Evolutionary conservation across 2,113 vertebrate genomes (phyloP).

Genomic region (Chamaea fasciata): DNA sequence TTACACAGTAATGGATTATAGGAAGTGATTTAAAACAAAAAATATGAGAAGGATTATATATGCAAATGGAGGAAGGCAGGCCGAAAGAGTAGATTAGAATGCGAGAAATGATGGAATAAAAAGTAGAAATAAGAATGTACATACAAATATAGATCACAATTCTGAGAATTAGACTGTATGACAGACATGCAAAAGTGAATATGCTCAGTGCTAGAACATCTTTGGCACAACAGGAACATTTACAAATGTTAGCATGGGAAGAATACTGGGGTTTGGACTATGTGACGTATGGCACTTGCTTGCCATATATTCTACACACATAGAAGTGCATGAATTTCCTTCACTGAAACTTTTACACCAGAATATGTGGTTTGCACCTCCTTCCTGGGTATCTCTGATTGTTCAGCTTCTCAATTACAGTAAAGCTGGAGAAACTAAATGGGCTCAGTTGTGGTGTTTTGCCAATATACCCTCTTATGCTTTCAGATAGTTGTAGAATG

Average conservation of each 20-base stretch:
- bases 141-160: background rate
- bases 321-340: background rate
- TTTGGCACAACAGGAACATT: background rate
- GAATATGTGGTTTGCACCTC: background rate
- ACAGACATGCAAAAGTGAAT: background rate
- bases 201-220: background rate
- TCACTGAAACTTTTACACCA: background rate
- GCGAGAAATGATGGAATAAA: background rate
- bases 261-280: background rate
- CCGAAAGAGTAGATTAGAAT: background rate
- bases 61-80: background rate
- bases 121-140: background rate
- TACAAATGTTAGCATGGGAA: background rate
- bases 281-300: background rate
- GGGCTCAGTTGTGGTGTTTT: background rate
- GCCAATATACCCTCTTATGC: background rate
- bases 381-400: background rate
- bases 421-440: background rate
- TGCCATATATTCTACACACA: background rate
- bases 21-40: slow-evolving; percentile 39
- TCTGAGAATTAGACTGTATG: background rate
- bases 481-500: background rate
- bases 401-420: background rate
- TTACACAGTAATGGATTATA: slow-evolving; percentile 39
- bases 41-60: slow-evolving; percentile 34